A percentile compares a stretch with the other conserved stretches of the same genome.
These are phyloP conservation scores for Lypha dubia DNA, from an alignment of 2,888 invertebrate species.

Conservation along the genomic window DNA sequence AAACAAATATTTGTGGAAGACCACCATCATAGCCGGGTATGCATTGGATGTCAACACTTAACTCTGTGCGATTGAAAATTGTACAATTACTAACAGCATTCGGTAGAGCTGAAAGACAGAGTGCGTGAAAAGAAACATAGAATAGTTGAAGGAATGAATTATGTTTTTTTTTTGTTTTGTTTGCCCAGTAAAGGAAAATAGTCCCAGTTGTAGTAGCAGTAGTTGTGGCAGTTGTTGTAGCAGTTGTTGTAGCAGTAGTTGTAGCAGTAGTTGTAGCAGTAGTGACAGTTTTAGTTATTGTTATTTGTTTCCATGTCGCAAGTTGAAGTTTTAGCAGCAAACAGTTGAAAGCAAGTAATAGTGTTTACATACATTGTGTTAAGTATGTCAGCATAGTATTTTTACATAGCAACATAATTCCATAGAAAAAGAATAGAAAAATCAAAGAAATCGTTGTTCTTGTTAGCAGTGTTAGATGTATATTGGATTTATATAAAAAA, in stretches of 20 bases:
- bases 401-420: neutral
- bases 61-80: slow-evolving; percentile 92
- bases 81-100: slow-evolving; percentile 93
- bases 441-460: neutral
- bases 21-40: slow-evolving; percentile 94
- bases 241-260: slow-evolving; percentile 26
- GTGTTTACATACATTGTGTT: slow-evolving; percentile 52
- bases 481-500: too few species aligned
- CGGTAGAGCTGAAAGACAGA: slow-evolving; percentile 88
- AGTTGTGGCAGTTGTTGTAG: slow-evolving; percentile 11
- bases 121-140: slow-evolving; percentile 35
- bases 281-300: slow-evolving; percentile 16
- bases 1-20: slow-evolving; percentile 92
- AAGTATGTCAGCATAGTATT: slow-evolving; percentile 9
- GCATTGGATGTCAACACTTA: slow-evolving; percentile 92
- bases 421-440: neutral
- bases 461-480: slow-evolving; percentile 7
- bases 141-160: slow-evolving; percentile 38
- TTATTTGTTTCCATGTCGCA: slow-evolving; percentile 27
- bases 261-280: slow-evolving; percentile 17
- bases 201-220: slow-evolving; percentile 16
- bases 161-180: slow-evolving; percentile 59
- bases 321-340: slow-evolving; percentile 29
- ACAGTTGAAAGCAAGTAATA: slow-evolving; percentile 31
- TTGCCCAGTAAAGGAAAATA: slow-evolving; percentile 17